Evolutionary conservation across 1,140 invertebrate species (phyloP), one percentile per base, ranked within the genome.

Genomic region (Calephelis nemesis): DNA sequence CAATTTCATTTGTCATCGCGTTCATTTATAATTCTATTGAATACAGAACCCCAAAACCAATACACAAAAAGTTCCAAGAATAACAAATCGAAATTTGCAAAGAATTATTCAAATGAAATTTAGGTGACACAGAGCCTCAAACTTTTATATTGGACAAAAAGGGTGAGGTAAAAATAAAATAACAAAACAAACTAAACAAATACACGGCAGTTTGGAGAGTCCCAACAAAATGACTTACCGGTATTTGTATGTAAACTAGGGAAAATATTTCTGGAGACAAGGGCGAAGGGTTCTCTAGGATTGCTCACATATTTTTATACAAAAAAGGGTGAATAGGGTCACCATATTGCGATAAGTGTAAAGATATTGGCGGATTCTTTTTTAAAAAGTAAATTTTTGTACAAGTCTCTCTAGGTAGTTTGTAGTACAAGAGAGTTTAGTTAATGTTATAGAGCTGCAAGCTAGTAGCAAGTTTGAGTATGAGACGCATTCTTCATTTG

Each of bases 101-200:
- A 60, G 54, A 60, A 60, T 60, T 60, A 60, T 60, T 60, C 54
- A 60, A 60, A 60, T 40, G 54, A 60, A 60, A 60, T 60, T 40
- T 60, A 60, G 54, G 30, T 60, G 54, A 40, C 54, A 60, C 30
- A 6, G 54, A 60, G 54, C 11, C 54, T 60, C 30, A 60, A 60
- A 60, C 54, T 60, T 60, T 60, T 60, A 60, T 60, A 60, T 60
- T 60, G 54, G 54, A 60, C 54, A 39, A 60, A 60, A 60, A 60
- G 54, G 54, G 54, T 39, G 54, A 60, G 54, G 54, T 58, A 60
- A 40, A 60, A 60, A 60, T 60, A 60, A 60, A 60, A 60, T 60
- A 60, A 60, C 54, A 60, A 60, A 60, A 60, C 54, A 60, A 60
- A 60, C 54, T 60, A 60, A 60, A 60, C 54, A 60, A 60, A 60